Conservation (phyloP, 2,113 vertebrate genomes). For the Rhea pennata region DNA sequence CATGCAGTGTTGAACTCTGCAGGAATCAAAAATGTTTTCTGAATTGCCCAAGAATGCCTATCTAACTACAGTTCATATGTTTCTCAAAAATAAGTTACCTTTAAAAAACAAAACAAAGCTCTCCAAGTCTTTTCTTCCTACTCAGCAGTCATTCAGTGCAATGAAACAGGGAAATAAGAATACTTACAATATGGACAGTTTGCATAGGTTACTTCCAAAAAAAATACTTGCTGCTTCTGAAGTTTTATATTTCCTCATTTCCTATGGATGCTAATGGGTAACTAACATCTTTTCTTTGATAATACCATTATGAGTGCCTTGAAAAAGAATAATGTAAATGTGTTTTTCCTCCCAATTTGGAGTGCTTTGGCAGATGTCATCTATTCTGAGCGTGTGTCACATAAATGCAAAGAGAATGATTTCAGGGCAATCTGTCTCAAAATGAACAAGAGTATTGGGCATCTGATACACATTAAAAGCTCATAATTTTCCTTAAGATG, state of each 20-base stretch:
- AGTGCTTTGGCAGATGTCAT: neutral
- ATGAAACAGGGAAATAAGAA: slow-evolving; percentile 2
- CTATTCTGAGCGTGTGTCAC: neutral
- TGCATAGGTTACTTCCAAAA: neutral
- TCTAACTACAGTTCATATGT: neutral
- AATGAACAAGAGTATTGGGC: neutral
- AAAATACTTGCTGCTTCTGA: neutral
- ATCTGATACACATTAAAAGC: neutral
- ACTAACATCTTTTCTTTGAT: neutral
- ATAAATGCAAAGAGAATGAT: neutral
- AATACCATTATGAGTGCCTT: neutral
- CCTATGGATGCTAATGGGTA: neutral
- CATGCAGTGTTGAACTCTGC: neutral
- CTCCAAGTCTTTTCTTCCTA: neutral
- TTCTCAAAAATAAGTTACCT: neutral
- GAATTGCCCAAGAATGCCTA: neutral
- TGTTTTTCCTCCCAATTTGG: neutral
- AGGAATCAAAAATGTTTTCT: neutral
- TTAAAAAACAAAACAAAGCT: neutral
- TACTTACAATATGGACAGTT: neutral
- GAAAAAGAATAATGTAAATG: neutral
- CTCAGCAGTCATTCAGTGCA: neutral
- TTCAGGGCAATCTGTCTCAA: neutral
- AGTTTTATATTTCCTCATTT: neutral
- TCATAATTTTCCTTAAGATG: neutral